Evolutionary conservation across 2,888 invertebrate genomes (phyloP).

Genomic region (Gymnocheta viridis): DNA sequence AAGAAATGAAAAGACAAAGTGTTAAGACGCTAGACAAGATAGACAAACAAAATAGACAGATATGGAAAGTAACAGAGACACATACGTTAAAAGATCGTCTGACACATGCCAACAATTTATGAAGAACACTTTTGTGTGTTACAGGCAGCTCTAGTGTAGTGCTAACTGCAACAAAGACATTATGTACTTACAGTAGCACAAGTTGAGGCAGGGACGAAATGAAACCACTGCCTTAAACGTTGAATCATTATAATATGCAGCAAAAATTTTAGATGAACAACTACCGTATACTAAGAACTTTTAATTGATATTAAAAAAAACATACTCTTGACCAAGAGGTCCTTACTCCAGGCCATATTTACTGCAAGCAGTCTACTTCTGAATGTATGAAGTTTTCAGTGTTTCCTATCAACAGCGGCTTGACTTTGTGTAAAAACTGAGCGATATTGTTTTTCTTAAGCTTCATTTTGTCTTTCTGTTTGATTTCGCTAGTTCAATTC

Average conservation of each 20-base stretch:
- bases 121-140: constrained; percentile 61
- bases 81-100: constrained; percentile 68
- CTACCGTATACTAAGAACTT: neutral
- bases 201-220: neutral
- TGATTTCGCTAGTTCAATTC: too few species aligned
- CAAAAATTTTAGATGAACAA: neutral
- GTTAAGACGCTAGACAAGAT: constrained; percentile 68
- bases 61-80: constrained; percentile 69
- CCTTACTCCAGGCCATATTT: too few species aligned
- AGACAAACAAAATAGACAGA: constrained; percentile 67
- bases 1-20: constrained; percentile 63
- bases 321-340: neutral
- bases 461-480: too few species aligned
- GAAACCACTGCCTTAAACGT: neutral
- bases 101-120: constrained; percentile 69
- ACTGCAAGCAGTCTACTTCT: too few species aligned
- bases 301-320: neutral
- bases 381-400: too few species aligned
- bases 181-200: neutral
- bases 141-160: neutral
- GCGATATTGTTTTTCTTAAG: too few species aligned
- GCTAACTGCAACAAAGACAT: neutral
- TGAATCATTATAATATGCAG: too few species aligned
- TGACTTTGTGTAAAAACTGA: too few species aligned
- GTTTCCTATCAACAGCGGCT: too few species aligned